Evolutionary conservation across 2,888 invertebrate species (phyloP), one percentile per base, ranked within the genome.

Genomic region (Cantharis flavilabris): DNA sequence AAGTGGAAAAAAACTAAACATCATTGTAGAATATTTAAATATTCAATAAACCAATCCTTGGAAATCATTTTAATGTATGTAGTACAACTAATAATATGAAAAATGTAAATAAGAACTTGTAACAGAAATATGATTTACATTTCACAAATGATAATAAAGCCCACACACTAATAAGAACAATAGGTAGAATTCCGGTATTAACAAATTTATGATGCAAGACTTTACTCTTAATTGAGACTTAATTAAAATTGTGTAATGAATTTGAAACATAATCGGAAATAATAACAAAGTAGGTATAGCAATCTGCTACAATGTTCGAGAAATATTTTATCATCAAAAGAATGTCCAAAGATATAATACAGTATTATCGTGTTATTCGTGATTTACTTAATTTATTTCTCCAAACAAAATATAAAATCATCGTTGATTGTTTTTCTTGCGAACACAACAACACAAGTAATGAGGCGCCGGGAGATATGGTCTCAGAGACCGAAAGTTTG

Each of bases 161-260:
- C 67, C 69, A 69, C 69, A 49, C 49, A 62, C 62, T 62, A 69
- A 18, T 49, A 49, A 49, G 73, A 62, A 73, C 73, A 73, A 73
- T 73, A 62, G 62, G 26, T n/a, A 14, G 62, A 72, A 30, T 71
- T 71, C 16, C 71, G 13, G 16, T 49, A 49, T 49, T 49, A 49
- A 49, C 13, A 49, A 49, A 2, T 49, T 49, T n/a, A 49, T 49
- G 49, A 49, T 49, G 49, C 49, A 49, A 49, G n/a, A 5, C n/a
- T 49, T 49, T n/a, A 9, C n/a, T n/a, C 49, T 49, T 49, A 49
- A 49, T 49, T 49, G 49, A 49, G n/a, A 49, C n/a, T 49, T 49
- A 49, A 49, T 49, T 49, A 49, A 49, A n/a, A 49, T n/a, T 49
- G 49, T 49, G 49, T n/a, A 49, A 49, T 49, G n/a, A 49, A 49